phyloP scores from a whole-genome alignment of 2,888 invertebrate species.

The Enoplolaimus lenunculus region DNA sequence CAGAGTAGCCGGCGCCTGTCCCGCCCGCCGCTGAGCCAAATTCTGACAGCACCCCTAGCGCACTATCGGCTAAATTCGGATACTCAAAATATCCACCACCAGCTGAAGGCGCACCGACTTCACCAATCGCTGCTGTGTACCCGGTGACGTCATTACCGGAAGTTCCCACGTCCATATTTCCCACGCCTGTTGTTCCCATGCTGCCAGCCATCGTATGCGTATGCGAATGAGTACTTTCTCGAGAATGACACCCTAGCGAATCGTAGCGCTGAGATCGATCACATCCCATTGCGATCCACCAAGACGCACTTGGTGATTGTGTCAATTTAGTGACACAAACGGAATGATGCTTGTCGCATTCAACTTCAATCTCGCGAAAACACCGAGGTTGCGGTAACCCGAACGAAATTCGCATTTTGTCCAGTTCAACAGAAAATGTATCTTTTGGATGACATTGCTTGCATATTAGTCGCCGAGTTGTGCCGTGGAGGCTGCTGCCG shows the following conservation, averaged over 20 bases:
- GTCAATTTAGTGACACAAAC: slow-evolving; percentile 19
- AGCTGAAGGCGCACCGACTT: not conserved
- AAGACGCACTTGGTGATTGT: not conserved
- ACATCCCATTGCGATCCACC: slow-evolving; percentile 16
- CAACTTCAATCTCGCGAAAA: slow-evolving; percentile 14
- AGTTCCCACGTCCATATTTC: no score
- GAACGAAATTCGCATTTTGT: slow-evolving; percentile 14
- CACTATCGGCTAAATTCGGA: not conserved
- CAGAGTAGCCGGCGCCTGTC: no score
- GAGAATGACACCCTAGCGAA: not conserved
- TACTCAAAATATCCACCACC: no score
- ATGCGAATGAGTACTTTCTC: not conserved
- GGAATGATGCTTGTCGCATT: slow-evolving; percentile 2
- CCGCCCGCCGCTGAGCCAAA: no score
- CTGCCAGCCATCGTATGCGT: not conserved
- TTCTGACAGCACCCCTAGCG: no score
- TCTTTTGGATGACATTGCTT: slow-evolving; percentile 9
- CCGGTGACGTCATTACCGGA: no score
- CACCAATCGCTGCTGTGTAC: not conserved
- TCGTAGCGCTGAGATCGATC: not conserved
- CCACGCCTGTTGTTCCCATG: no score
- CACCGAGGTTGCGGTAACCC: slow-evolving; percentile 1
- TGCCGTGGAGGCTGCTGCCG: no score
- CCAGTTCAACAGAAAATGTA: slow-evolving; percentile 14
- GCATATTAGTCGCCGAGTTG: no score